Evolutionary conservation across 1,140 invertebrate species (phyloP).

Genomic region (Dendroctonus valens): DNA sequence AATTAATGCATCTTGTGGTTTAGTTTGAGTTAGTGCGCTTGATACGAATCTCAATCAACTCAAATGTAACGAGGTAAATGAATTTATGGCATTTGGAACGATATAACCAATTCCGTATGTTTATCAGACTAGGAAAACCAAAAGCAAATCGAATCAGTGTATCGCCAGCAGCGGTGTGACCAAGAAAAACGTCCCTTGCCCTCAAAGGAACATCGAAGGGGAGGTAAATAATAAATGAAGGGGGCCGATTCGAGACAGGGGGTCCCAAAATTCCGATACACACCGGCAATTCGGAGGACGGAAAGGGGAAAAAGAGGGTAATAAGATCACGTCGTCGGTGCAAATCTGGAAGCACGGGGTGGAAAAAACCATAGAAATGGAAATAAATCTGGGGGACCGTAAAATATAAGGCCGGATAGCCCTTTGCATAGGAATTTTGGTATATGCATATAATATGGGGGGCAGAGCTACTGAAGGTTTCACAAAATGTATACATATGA

Average conservation of each 20-base stretch:
- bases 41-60: too few relatives aligned
- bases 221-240: constrained; percentile 36
- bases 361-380: constrained; percentile 28
- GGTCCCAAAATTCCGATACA: constrained; percentile 29
- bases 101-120: constrained; percentile 27
- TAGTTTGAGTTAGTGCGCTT: too few relatives aligned
- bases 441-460: constrained; percentile 7
- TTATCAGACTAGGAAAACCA: constrained; percentile 23
- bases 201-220: constrained; percentile 28
- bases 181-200: constrained; percentile 20
- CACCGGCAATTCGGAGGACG: constrained; percentile 12
- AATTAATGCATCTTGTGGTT: too few relatives aligned
- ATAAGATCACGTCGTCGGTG: constrained; percentile 29
- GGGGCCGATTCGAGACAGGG: constrained; percentile 6
- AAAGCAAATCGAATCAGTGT: constrained; percentile 28
- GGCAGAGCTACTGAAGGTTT: background rate
- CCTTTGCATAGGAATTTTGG: constrained; percentile 22
- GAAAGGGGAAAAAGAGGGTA: constrained; percentile 24
- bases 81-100: background rate
- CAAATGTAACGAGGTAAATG: too few relatives aligned
- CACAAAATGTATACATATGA: background rate
- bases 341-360: constrained; percentile 7
- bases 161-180: constrained; percentile 25
- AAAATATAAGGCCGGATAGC: constrained; percentile 6
- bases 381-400: constrained; percentile 24